Base-by-base conservation (phyloP, 2,888 invertebrate species). In the Aethes cnicana region DNA sequence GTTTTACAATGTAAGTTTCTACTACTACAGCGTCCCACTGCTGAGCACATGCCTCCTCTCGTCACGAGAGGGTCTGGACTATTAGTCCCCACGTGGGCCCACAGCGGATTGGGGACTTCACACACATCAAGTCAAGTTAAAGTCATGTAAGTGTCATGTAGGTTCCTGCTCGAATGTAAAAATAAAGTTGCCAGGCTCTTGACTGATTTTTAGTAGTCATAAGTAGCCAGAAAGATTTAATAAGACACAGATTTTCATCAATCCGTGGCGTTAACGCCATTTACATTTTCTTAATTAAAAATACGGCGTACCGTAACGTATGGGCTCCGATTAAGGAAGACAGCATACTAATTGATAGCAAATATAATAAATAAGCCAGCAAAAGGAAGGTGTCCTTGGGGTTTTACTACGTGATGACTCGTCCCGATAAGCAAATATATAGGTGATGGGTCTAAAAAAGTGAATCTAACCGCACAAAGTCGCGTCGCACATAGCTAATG, bases 401-500 rank as follows among this genome's bases (percentile, higher is more conserved):
- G 43, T 28, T 43, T 46, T 23, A 14, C 43, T 46, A 20, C 30
- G 11, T 44, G 20, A 14, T 30, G 37, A 47, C 47, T 48, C 49
- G 52, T 37, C 35, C 50, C 54, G 50, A 63, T 63, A 66, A 63
- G 61, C 68, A 58, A 62, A 66, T n/a, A n/a, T n/a, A n/a, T 64
- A 58, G 44, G 20, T 14, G 12, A 43, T 18, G 2, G 43, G 4
- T 7, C 11, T 17, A 39, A 35, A 55, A 48, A 56, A 57, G 49
- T 41, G 43, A 47, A 53, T 64, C 61, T 64, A 66, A 64, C 61
- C 58, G 50, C 58, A 59, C 58, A 58, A 59, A 65, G 62, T 63
- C 59, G 64, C 65, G 65, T 63, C 62, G 67, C 68, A 73, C 68
- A 74, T 77, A 75, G 71, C 77, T 86, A 86, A 85, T 81, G 79